Percentiles rank a stretch among this genome's conserved stretches.
phyloP scores from a whole-genome alignment of 2,888 invertebrate genomes.

The Synergus gifuensis region DNA sequence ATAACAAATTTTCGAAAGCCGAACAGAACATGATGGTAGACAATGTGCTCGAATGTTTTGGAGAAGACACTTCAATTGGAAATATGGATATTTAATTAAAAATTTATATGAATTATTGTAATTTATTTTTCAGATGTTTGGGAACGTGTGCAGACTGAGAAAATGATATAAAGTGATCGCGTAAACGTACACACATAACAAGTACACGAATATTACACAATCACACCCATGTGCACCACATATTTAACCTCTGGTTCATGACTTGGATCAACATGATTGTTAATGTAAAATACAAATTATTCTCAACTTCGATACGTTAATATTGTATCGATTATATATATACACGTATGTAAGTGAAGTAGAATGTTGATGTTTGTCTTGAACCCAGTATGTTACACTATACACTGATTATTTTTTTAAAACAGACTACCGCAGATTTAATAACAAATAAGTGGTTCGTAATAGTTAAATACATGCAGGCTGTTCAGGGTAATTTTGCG shows the following conservation, averaged over 20 bases:
- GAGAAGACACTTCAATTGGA: slow-evolving; percentile 60
- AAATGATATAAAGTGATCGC: slow-evolving; percentile 71
- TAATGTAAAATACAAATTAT: slow-evolving; percentile 41
- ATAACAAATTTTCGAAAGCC: no score
- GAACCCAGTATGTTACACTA: slow-evolving; percentile 68
- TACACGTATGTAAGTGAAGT: slow-evolving; percentile 52
- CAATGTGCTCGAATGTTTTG: no score
- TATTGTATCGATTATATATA: slow-evolving; percentile 60
- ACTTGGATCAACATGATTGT: slow-evolving; percentile 63
- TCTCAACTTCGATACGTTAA: slow-evolving; percentile 64
- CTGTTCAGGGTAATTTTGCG: slow-evolving; percentile 69
- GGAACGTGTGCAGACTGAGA: slow-evolving; percentile 72
- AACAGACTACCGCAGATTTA: slow-evolving; percentile 67
- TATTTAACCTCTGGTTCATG: slow-evolving; percentile 69
- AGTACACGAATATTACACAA: slow-evolving; percentile 59
- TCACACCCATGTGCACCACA: slow-evolving; percentile 45
- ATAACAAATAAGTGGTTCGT: slow-evolving; percentile 66
- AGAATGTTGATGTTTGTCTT: slow-evolving; percentile 72
- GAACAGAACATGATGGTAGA: no score
- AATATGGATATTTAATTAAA: neutral
- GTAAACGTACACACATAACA: slow-evolving; percentile 57
- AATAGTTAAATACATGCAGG: slow-evolving; percentile 69
- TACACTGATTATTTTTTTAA: slow-evolving; percentile 74
- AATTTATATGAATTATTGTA: neutral
- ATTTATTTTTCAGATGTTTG: slow-evolving; percentile 67